phyloP scores from a whole-genome alignment of 2,888 invertebrate genomes.

The Crossocerus cetratus region DNA sequence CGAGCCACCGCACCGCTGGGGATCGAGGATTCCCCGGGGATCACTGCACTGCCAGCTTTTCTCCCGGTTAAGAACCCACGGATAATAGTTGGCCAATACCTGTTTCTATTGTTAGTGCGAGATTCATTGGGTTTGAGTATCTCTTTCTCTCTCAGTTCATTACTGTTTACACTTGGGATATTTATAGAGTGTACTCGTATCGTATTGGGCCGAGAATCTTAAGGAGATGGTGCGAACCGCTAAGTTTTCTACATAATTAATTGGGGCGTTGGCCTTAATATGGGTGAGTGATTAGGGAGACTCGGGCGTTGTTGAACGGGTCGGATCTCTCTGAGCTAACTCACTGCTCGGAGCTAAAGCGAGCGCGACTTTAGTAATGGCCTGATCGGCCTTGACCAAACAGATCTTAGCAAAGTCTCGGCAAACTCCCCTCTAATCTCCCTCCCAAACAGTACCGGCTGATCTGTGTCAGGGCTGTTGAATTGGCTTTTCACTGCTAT shows the following conservation, averaged over 20 bases:
- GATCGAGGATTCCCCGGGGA: conserved; percentile 37
- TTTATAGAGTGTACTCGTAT: too few relatives aligned
- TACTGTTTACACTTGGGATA: background rate
- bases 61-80: conserved; percentile 37
- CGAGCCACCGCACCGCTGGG: conserved; percentile 7
- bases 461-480: conserved; percentile 24
- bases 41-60: conserved; percentile 47
- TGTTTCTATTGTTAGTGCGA: conserved; percentile 19
- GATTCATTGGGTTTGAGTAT: background rate
- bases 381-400: conserved; percentile 50
- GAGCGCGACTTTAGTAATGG: conserved; percentile 48
- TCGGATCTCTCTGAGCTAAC: conserved; percentile 23
- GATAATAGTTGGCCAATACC: conserved; percentile 6
- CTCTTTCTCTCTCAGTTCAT: background rate
- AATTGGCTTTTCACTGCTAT: background rate
- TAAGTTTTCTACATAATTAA: background rate
- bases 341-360: conserved; percentile 28
- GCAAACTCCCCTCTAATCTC: conserved; percentile 50
- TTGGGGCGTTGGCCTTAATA: background rate
- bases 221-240: too few relatives aligned
- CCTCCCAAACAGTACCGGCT: conserved; percentile 27
- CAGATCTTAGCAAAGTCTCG: conserved; percentile 48
- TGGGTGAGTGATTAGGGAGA: conserved; percentile 4
- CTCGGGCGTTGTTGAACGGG: conserved; percentile 4
- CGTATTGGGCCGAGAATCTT: too few relatives aligned